A percentile compares a stretch with the other conserved stretches of the same genome.
Evolutionary conservation across 2,888 invertebrate genomes (phyloP).

Genomic region (Disparrhopalites patrizii): DNA sequence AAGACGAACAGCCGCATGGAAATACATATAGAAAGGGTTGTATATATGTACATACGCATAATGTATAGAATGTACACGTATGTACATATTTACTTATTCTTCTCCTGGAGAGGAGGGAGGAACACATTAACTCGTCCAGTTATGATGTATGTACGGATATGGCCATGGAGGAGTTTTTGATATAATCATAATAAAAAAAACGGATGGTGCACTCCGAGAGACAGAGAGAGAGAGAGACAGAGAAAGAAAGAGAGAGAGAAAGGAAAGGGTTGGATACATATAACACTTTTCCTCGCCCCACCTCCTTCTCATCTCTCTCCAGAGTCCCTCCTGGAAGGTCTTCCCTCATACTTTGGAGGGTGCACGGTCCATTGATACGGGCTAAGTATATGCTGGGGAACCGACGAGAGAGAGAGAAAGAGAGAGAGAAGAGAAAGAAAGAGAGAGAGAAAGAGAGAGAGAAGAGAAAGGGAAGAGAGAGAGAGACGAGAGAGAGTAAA

Average conservation of each 20-base stretch:
- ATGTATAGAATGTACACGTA: too few species aligned
- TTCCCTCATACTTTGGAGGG: too few species aligned
- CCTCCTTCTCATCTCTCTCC: too few species aligned
- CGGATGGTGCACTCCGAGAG: not conserved
- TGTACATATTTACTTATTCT: not conserved
- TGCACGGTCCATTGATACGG: too few species aligned
- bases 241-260: not conserved
- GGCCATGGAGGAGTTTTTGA: not conserved
- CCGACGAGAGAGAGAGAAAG: slow-evolving; percentile 4
- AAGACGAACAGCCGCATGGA: too few species aligned
- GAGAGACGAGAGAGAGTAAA: not conserved
- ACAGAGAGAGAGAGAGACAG: too few species aligned
- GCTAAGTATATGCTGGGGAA: too few species aligned
- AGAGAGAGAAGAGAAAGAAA: not conserved
- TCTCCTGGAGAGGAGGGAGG: not conserved
- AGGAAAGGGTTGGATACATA: not conserved
- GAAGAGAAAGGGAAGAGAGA: slow-evolving; percentile 3
- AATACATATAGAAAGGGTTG: too few species aligned
- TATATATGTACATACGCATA: too few species aligned
- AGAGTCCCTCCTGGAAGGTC: too few species aligned
- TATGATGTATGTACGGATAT: too few species aligned
- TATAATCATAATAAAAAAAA: not conserved
- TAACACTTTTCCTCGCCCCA: not conserved
- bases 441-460: not conserved
- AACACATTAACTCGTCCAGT: too few species aligned